Conservation (phyloP, 2,888 invertebrate genomes). For the Caenorhabditis sp. region DNA sequence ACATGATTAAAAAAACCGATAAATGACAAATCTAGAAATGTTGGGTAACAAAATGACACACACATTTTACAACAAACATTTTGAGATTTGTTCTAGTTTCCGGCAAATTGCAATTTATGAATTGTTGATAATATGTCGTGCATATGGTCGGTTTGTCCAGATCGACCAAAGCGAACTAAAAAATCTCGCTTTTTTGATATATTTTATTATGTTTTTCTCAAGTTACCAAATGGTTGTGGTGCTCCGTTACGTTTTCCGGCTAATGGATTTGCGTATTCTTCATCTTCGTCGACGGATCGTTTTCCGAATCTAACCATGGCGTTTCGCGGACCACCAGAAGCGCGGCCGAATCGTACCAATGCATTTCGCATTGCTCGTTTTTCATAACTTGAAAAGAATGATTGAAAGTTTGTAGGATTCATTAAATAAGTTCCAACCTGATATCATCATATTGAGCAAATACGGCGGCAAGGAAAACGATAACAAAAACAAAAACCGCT, state of each 20-base stretch:
- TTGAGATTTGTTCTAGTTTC: conserved; percentile 24
- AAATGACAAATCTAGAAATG: background rate
- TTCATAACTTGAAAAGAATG: too few relatives aligned
- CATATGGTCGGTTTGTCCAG: conserved; percentile 59
- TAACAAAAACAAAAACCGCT: conserved; percentile 26
- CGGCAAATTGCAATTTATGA: conserved; percentile 53
- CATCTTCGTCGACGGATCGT: conserved; percentile 44
- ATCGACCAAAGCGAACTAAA: conserved; percentile 62
- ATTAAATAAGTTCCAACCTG: conserved; percentile 21
- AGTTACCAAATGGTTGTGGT: conserved; percentile 61
- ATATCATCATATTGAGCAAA: conserved; percentile 41
- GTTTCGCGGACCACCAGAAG: conserved; percentile 58
- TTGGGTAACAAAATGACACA: background rate
- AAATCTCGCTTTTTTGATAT: too few relatives aligned
- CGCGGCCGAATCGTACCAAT: conserved; percentile 59
- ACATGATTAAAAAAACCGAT: background rate
- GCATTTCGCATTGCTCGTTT: conserved; percentile 64
- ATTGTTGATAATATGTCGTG: conserved; percentile 60
- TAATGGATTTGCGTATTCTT: conserved; percentile 28
- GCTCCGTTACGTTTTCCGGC: conserved; percentile 61
- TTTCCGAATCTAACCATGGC: conserved; percentile 63
- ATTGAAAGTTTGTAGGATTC: too few relatives aligned
- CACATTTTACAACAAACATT: background rate
- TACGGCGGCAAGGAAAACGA: conserved; percentile 29
- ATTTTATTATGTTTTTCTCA: too few relatives aligned